Evolutionary conservation across 2,113 vertebrate genomes (phyloP), one percentile per base, ranked within the genome.

Genomic region (Catharus bicknelli): DNA sequence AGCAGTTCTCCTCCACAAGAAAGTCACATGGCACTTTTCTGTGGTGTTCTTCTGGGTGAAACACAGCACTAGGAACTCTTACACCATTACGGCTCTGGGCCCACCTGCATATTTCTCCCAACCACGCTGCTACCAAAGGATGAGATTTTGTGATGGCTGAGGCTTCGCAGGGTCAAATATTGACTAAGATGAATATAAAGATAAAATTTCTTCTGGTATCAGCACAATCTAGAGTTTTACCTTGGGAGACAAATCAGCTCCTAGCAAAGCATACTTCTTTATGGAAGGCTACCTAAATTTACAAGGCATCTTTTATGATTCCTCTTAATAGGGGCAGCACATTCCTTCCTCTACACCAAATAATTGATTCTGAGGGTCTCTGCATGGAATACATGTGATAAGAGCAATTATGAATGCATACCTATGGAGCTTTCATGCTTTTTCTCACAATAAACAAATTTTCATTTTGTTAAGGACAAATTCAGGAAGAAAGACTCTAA

Each of bases 1-100:
- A 4, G 4, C 50, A 22, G 26, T 16, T 9, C 3, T 66, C 14
- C 11, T 55, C 26, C 0, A 0, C 14, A 10, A 55, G 15, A 34
- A 59, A 64, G 15, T 21, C 2, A 0, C 2, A 25, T 6, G 42
- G 8, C 1, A 7, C 45, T 61, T 43, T 43, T 30, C 32, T 25
- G 27, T 40, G 19, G 16, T 1, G 0, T 29, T 77, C 7, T 53
- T 54, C 8, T 2, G 17, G 10, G 36, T 59, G 48, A 69, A 55
- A 8, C 53, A 18, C 40, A 47, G n/a, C 25, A 15, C 5, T 29
- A 27, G 27, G 30, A 40, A 8, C 30, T 66, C 50, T 17, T 32
- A 20, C 21, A 30, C 10, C 7, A 0, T 25, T 21, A 30, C 12
- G 23, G 25, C 45, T 30, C 15, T 34, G 4, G 7, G 17, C 16